A percentile compares a stretch with the other conserved stretches of the same genome.
Evolutionary conservation across 2,888 invertebrate genomes (phyloP).

Genomic region (Chrysotoxum bicinctum): DNA sequence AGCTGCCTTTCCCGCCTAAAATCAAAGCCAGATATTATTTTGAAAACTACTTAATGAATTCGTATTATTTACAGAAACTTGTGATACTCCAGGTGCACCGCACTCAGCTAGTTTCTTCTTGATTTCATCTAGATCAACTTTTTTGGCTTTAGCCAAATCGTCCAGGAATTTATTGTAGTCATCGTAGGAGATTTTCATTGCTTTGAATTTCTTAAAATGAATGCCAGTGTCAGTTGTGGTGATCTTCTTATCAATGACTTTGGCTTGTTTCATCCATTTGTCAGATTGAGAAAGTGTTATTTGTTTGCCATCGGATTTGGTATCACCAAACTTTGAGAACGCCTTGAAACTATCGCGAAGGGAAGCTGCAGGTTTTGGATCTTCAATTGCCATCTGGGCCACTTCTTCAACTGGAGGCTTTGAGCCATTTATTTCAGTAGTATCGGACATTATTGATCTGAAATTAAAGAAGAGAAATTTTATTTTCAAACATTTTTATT

Average conservation of each 20-base stretch:
- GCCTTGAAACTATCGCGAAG: conserved; percentile 89
- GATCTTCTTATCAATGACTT: conserved; percentile 91
- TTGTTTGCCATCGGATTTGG: conserved; percentile 91
- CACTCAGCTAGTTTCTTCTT: conserved; percentile 90
- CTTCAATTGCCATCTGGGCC: conserved; percentile 79
- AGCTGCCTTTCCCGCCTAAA: conserved; percentile 81
- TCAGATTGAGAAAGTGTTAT: conserved; percentile 95
- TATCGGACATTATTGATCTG: conserved; percentile 72
- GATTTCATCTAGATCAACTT: conserved; percentile 89
- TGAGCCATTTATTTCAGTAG: conserved; percentile 73
- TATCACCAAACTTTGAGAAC: conserved; percentile 94
- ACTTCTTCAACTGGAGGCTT: conserved; percentile 78
- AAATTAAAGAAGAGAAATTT: conserved; percentile 63
- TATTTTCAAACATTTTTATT: not conserved
- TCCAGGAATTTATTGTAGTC: conserved; percentile 94
- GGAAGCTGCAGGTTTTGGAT: conserved; percentile 78
- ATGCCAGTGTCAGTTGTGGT: conserved; percentile 96
- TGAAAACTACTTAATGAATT: not conserved
- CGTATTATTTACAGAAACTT: conserved; percentile 76
- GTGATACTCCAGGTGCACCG: conserved; percentile 87
- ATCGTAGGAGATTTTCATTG: conserved; percentile 87
- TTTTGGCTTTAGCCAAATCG: conserved; percentile 92
- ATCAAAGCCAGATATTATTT: not conserved
- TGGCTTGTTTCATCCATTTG: conserved; percentile 97
- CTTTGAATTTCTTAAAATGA: conserved; percentile 94